These are phyloP conservation scores for Drosophila falleni DNA, from an alignment of 2,888 invertebrate species.

Conservation along the genomic window DNA sequence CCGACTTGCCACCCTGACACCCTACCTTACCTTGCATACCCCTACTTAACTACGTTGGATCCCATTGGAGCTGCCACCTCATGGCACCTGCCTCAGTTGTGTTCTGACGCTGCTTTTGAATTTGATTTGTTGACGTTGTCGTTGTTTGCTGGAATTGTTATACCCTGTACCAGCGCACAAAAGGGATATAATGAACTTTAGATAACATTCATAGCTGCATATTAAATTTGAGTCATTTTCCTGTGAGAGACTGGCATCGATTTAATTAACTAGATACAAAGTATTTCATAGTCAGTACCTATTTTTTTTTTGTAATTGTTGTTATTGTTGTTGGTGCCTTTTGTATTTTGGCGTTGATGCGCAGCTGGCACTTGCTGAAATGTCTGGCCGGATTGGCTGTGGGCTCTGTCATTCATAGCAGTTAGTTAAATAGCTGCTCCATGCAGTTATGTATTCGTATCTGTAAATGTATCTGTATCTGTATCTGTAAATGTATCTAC, in stretches of 20 bases:
- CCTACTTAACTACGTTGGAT: not conserved
- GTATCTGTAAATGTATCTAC: constrained; percentile 30
- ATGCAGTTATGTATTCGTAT: constrained; percentile 22
- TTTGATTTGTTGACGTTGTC: constrained; percentile 56
- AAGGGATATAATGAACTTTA: not conserved
- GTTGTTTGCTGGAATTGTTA: constrained; percentile 31
- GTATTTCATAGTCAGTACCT: constrained; percentile 26
- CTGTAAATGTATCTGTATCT: constrained; percentile 30
- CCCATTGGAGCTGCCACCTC: constrained; percentile 48
- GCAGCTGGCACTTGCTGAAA: constrained; percentile 79
- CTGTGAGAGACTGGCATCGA: not conserved
- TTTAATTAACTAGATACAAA: constrained; percentile 1
- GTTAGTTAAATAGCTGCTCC: constrained; percentile 70
- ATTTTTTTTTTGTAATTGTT: constrained; percentile 25
- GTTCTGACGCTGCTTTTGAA: constrained; percentile 59
- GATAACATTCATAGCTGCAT: not conserved
- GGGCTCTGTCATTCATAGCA: constrained; percentile 71
- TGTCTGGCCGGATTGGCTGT: constrained; percentile 69
- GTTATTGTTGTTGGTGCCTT: constrained; percentile 47
- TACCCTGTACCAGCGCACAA: constrained; percentile 24
- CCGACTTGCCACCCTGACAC: constrained; percentile 8
- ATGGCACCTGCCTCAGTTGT: constrained; percentile 55
- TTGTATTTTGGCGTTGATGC: constrained; percentile 81
- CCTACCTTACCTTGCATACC: not conserved
- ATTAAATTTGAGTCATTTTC: not conserved